Percentiles rank a stretch among this genome's conserved stretches.
Conservation (phyloP, 2,113 vertebrate species). For the Alectura lathami region DNA sequence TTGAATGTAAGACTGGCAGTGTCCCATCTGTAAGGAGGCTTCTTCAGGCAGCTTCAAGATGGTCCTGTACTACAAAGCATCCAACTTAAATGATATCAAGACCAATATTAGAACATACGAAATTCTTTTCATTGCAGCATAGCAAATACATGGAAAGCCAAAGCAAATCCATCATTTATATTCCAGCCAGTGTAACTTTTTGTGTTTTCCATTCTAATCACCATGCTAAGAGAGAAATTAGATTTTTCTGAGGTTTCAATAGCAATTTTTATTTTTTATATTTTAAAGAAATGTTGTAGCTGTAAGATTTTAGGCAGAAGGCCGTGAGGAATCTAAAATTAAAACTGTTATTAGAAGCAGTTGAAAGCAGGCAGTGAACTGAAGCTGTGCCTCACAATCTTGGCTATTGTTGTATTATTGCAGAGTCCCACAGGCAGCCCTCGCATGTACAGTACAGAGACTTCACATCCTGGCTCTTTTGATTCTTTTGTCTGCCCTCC, state of each 20-base stretch:
- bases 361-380: slow-evolving; percentile 78
- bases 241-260: neutral
- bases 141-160: neutral
- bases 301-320: slow-evolving; percentile 58
- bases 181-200: neutral
- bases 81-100: neutral
- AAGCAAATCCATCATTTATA: neutral
- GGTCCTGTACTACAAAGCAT: neutral
- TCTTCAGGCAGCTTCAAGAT: slow-evolving; percentile 19
- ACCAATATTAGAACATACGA: neutral
- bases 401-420: slow-evolving; percentile 90
- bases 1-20: neutral
- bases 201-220: neutral
- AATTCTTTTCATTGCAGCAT: neutral
- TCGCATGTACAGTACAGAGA: slow-evolving; percentile 78
- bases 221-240: neutral
- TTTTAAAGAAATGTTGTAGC: neutral
- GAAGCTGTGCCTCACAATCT: slow-evolving; percentile 69
- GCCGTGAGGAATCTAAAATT: slow-evolving; percentile 65
- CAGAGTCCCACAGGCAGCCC: slow-evolving; percentile 83
- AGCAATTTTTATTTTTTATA: neutral
- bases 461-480: slow-evolving; percentile 88
- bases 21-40: slow-evolving; percentile 26
- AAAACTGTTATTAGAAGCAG: slow-evolving; percentile 75
- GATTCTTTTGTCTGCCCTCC: slow-evolving; percentile 88